Percentiles rank a stretch among this genome's conserved stretches.
These are phyloP conservation scores for Campylomormyrus numenius DNA, from an alignment of 2,113 vertebrate species.

Conservation along the genomic window DNA sequence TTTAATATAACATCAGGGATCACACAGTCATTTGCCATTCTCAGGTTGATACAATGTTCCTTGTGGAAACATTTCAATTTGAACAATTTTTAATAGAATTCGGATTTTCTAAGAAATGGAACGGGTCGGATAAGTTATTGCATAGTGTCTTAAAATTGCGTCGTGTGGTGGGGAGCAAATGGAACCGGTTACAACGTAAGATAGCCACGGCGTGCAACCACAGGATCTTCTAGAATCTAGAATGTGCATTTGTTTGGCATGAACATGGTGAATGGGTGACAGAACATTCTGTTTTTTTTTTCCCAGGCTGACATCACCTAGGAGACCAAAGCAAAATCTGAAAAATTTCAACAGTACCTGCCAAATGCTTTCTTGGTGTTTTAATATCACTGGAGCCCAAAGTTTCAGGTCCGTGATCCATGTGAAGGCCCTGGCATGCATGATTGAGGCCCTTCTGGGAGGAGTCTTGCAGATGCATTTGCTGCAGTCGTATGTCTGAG, in stretches of 20 bases:
- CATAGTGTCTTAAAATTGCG: neutral
- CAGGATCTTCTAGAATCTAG: neutral
- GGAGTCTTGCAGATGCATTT: neutral
- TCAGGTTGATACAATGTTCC: neutral
- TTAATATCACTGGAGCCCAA: neutral
- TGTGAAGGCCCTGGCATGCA: neutral
- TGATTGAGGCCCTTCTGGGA: neutral
- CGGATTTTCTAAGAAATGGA: neutral
- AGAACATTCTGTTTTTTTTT: neutral
- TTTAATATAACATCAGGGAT: neutral
- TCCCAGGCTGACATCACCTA: neutral
- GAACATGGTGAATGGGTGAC: neutral
- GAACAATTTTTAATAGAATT: neutral
- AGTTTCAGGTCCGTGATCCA: neutral
- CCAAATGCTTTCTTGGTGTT: neutral
- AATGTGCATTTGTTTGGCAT: neutral
- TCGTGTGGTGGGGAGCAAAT: neutral
- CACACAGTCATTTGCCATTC: neutral
- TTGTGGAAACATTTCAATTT: neutral
- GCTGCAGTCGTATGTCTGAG: neutral
- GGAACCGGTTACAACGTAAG: neutral
- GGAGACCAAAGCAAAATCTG: neutral
- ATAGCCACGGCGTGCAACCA: neutral
- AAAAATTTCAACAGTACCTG: neutral
- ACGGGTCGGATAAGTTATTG: neutral